phyloP scores from a whole-genome alignment of 1,140 invertebrate genomes.

The Apolygus lucorum region DNA sequence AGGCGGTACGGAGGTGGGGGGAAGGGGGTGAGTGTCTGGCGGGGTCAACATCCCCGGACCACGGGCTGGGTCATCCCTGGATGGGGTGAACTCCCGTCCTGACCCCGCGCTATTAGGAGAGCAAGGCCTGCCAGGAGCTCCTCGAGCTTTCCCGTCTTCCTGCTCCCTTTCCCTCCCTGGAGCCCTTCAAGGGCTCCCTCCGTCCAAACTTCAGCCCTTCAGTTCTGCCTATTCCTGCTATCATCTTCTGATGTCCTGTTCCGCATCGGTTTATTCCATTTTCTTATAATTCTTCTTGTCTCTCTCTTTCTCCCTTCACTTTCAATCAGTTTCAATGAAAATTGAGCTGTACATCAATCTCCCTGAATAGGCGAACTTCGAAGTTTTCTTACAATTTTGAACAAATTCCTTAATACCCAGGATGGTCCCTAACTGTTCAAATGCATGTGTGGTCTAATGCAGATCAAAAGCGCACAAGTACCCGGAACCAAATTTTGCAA shows the following conservation, averaged over 20 bases:
- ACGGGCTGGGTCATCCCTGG: not conserved
- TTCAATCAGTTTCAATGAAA: no score
- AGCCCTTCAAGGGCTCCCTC: not conserved
- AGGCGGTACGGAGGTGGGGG: no score
- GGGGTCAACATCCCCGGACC: not conserved
- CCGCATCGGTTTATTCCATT: not conserved
- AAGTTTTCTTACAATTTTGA: no score
- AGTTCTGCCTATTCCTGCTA: not conserved
- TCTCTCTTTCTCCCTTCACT: not conserved
- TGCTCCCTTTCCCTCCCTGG: not conserved
- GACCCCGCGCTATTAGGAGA: slow-evolving; percentile 4
- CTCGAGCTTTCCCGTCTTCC: not conserved
- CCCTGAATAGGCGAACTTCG: no score
- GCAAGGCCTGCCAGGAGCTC: not conserved
- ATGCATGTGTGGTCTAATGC: no score
- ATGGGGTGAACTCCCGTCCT: slow-evolving; percentile 1
- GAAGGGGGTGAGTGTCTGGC: not conserved
- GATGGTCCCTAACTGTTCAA: no score
- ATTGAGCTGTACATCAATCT: no score
- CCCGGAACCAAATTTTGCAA: no score
- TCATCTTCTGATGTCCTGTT: not conserved
- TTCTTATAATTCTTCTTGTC: not conserved
- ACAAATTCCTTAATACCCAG: no score
- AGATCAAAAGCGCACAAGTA: no score
- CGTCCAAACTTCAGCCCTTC: not conserved